phyloP scores from a whole-genome alignment of 2,113 vertebrate genomes.

The Epinephelus moara region DNA sequence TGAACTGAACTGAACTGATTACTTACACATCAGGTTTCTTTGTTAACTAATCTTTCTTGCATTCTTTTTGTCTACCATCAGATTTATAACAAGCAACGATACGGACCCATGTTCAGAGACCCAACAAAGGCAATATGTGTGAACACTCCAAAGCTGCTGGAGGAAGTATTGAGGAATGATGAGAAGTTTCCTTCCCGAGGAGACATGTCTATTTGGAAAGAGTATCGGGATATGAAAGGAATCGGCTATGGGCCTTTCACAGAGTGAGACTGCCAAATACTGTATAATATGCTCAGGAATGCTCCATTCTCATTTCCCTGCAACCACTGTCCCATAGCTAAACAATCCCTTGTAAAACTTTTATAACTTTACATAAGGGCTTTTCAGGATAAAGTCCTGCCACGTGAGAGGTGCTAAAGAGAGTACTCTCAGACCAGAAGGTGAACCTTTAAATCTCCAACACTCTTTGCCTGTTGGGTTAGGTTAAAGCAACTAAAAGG shows the following conservation, averaged over 20 bases:
- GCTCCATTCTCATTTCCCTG: background rate
- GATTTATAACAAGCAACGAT: conserved; percentile 84
- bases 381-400: conserved; percentile 9
- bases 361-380: background rate
- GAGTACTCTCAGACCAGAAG: background rate
- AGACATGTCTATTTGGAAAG: conserved; percentile 91
- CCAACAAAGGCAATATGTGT: conserved; percentile 78
- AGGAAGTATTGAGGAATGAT: conserved; percentile 92
- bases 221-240: conserved; percentile 86
- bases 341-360: background rate
- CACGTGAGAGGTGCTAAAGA: conserved; percentile 1
- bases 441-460: background rate
- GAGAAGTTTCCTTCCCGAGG: conserved; percentile 89
- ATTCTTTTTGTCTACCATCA: conserved; percentile 18
- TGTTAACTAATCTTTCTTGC: background rate
- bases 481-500: background rate
- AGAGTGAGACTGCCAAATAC: conserved; percentile 83
- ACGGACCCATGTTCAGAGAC: conserved; percentile 89
- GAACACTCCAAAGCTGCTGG: conserved; percentile 87
- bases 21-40: background rate
- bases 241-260: conserved; percentile 92
- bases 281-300: too few species aligned
- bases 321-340: background rate
- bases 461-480: background rate
- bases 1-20: too few species aligned